Conservation (phyloP, 2,888 invertebrate species). For the Nomada ferruginata region DNA sequence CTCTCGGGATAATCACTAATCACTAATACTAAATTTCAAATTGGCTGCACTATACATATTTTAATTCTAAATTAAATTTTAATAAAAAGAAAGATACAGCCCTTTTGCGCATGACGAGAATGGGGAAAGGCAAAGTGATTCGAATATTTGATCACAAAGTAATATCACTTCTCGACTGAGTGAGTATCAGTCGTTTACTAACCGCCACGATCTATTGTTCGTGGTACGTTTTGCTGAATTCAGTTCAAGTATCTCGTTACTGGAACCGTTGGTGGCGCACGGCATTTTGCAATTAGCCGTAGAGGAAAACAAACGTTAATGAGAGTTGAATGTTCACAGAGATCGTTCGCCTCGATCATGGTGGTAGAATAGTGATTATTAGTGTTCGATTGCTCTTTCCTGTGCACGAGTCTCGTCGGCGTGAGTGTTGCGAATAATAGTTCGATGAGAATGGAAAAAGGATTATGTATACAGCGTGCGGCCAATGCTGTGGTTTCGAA, state of each 20-base stretch:
- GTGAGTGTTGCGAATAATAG: conserved; percentile 14
- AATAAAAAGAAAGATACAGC: not conserved
- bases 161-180: not conserved
- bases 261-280: not conserved
- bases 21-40: too few species aligned
- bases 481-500: conserved; percentile 20
- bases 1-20: too few species aligned
- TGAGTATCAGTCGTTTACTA: not conserved
- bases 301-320: conserved; percentile 4
- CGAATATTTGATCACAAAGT: not conserved
- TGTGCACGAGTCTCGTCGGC: conserved; percentile 1
- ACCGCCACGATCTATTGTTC: too few species aligned
- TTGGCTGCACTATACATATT: too few species aligned
- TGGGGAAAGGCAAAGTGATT: not conserved
- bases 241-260: not conserved
- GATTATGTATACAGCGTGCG: not conserved
- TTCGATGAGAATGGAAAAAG: not conserved
- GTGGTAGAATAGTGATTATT: conserved; percentile 13
- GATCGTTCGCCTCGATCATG: not conserved
- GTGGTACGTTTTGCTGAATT: not conserved
- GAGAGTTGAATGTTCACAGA: not conserved
- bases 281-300: conserved; percentile 1
- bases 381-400: conserved; percentile 9
- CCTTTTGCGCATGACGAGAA: not conserved
- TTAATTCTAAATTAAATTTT: not conserved